Evolutionary conservation across 2,888 invertebrate genomes (phyloP), one percentile per base, ranked within the genome.

Genomic region (Heliconius cydno): DNA sequence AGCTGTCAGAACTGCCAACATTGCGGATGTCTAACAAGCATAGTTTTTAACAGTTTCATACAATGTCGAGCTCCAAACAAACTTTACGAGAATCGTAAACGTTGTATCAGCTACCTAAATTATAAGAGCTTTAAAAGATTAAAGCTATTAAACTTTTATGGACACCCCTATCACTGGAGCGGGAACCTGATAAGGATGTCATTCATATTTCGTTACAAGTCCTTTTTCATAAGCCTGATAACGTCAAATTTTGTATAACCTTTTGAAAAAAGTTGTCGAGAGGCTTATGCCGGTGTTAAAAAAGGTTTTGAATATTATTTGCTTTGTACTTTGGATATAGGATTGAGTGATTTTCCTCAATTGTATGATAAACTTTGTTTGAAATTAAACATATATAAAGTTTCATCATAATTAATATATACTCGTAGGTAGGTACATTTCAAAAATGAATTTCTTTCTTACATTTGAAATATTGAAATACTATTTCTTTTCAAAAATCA

Each of bases 71-170:
- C 85, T 86, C 82, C 84, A 84, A 85, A 84, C 84, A 85, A 46
- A 86, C 88, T 92, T 93, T 92, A 92, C 87, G 90, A 87, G 88
- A 84, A 85, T 89, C 92, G 90, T 92, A 91, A 92, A 91, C 75
- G 81, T 70, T 80, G 89, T 90, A 90, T 91, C 90, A 88, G 87
- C 86, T 85, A 87, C 89, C 87, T 88, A 91, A 92, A 86, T 91
- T 92, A 86, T 87, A 84, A 89, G 87, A 87, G 90, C 88, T 90
- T 91, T 90, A 91, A 92, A 89, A 92, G 91, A 93, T 92, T 92
- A 92, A 90, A 89, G 87, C 87, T 88, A 90, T 93, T 92, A 92
- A 90, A 92, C 90, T 92, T 92, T 92, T 92, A 91, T 91, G 82
- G 76, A 90, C 87, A 90, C 91, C 90, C 90, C 91, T 90, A 89